Evolutionary conservation across 1,140 invertebrate genomes (phyloP).

Genomic region (Probaryconus sp.): DNA sequence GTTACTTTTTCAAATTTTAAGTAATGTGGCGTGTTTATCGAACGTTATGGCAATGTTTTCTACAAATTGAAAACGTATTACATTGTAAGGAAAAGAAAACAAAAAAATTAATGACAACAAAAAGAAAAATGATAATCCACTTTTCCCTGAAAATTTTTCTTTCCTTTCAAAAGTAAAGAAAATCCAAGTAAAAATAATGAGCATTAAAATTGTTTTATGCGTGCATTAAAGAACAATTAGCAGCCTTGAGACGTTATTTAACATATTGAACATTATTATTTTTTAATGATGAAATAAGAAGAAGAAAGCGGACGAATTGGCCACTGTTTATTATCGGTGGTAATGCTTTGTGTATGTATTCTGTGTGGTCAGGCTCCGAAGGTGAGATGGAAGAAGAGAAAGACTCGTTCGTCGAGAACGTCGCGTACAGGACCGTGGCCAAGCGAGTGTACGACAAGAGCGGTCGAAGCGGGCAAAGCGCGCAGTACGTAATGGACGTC

Average conservation of each 20-base stretch:
- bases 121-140: conserved; percentile 11
- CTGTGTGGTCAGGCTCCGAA: conserved; percentile 50
- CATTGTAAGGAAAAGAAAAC: too few relatives aligned
- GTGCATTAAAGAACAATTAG: too few relatives aligned
- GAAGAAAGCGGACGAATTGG: conserved; percentile 34
- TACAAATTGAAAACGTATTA: too few relatives aligned
- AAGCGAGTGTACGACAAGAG: conserved; percentile 68
- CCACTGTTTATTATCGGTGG: conserved; percentile 50
- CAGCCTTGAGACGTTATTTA: too few relatives aligned
- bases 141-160: too few relatives aligned
- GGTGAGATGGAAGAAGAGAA: conserved; percentile 47
- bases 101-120: too few relatives aligned
- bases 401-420: conserved; percentile 57
- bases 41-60: too few relatives aligned
- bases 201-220: too few relatives aligned
- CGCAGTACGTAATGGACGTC: conserved; percentile 78
- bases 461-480: conserved; percentile 66
- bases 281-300: conserved; percentile 1
- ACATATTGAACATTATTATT: too few relatives aligned
- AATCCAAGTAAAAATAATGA: too few relatives aligned
- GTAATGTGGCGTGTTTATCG: not conserved
- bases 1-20: conserved; percentile 15
- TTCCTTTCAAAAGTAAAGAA: too few relatives aligned
- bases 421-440: conserved; percentile 73
- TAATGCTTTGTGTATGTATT: conserved; percentile 56